Evolutionary conservation across 2,113 vertebrate genomes (phyloP), one percentile per base, ranked within the genome.

Genomic region (Anhinga rufa): DNA sequence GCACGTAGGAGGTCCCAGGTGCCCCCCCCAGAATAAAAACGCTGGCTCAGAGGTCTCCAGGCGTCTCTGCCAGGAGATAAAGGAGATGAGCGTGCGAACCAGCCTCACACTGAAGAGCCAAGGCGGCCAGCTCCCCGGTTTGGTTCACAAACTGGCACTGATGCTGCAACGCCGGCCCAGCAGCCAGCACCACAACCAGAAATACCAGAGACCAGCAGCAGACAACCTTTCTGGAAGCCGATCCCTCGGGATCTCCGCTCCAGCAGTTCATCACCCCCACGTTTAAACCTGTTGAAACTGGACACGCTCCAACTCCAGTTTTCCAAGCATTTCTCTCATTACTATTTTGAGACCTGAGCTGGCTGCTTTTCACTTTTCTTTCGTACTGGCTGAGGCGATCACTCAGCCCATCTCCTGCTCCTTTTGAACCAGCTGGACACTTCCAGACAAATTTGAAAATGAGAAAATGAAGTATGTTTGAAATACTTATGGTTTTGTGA

Each of bases 41-140:
- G 0, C 3, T 7, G 44, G 38, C 21, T n/a, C 49, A 13, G 28
- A 60, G 20, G 36, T 12, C 29, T 44, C 26, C 62, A 7, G 0
- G 1, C 4, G 10, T 26, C 65, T 28, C 54, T 64, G 55, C 52
- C 74, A 12, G 55, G 26, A 42, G 42, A 25, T 10, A 25, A 14
- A 40, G 75, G 34, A 36, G 66, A 17, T 0, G 9, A 70, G 10
- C 3, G 12, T 1, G 31, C 26, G 49, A 84, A 51, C 8, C 26
- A 49, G 60, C 54, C 77, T 42, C 11, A 2, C 38, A 48, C 34
- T 9, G 2, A 34, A 29, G 57, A 40, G 44, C 15, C 17, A 8
- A 52, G 31, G 55, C 18, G 12, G 48, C 16, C 44, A 16, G 3
- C 1, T 51, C 42, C n/a, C 68, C 6, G 3, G 28, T 9, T 22